Evolutionary conservation across 2,888 invertebrate genomes (phyloP).

Genomic region (Perdita meconis): DNA sequence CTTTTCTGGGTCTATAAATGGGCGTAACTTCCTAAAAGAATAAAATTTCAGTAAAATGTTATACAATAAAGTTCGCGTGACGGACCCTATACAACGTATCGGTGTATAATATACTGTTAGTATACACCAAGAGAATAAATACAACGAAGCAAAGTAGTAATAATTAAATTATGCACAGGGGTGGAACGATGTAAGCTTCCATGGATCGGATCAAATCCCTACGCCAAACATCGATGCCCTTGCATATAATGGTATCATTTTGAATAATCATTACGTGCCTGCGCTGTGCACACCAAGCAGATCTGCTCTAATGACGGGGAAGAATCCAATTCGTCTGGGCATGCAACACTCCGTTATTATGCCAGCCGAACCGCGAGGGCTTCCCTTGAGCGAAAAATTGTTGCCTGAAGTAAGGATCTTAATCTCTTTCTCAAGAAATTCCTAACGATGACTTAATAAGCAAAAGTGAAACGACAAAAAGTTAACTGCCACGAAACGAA

Average conservation of each 20-base stretch:
- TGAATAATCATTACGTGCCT: constrained; percentile 94
- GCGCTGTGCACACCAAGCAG: constrained; percentile 94
- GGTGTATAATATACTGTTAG: not conserved
- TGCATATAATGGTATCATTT: constrained; percentile 93
- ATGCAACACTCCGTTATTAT: constrained; percentile 90
- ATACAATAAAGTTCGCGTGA: not conserved
- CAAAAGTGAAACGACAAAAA: not conserved
- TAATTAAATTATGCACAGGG: constrained; percentile 87
- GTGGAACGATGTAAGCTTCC: constrained; percentile 96
- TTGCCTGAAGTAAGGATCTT: constrained; percentile 86
- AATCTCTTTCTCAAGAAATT: not conserved
- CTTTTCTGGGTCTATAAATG: too few relatives aligned
- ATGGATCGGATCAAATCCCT: constrained; percentile 93
- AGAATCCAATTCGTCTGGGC: constrained; percentile 93
- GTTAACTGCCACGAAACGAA: not conserved
- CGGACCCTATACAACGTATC: not conserved
- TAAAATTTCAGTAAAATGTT: too few relatives aligned
- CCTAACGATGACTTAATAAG: too few relatives aligned
- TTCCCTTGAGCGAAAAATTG: constrained; percentile 89
- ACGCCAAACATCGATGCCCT: constrained; percentile 95
- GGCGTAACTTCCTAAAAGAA: too few relatives aligned
- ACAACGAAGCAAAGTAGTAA: not conserved
- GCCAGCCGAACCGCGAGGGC: constrained; percentile 89
- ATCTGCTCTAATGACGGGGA: constrained; percentile 92
- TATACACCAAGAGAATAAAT: not conserved